Evolutionary conservation across 2,888 invertebrate species (phyloP).

Genomic region (Caenorhabditis sinica): DNA sequence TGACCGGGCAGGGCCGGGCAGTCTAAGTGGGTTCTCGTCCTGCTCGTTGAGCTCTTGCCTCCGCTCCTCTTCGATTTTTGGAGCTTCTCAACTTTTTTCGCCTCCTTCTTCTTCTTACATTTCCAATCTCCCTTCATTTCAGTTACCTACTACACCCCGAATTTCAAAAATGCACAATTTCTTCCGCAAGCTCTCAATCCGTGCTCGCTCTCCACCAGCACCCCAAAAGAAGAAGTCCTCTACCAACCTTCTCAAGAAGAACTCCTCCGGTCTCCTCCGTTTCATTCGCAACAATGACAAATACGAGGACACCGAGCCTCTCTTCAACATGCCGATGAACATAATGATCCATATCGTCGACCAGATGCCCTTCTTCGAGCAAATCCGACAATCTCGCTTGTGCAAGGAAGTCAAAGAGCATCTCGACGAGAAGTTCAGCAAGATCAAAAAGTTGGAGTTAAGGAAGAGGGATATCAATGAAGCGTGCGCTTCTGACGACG

Average conservation of each 20-base stretch:
- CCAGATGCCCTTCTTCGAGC: slow-evolving; percentile 65
- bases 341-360: slow-evolving; percentile 60
- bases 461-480: slow-evolving; percentile 68
- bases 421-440: slow-evolving; percentile 56
- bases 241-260: slow-evolving; percentile 33
- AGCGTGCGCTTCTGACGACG: slow-evolving; percentile 42
- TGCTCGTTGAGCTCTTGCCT: no score
- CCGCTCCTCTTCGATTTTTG: no score
- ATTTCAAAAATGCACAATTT: slow-evolving; percentile 52
- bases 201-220: slow-evolving; percentile 41
- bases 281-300: slow-evolving; percentile 42
- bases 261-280: slow-evolving; percentile 51
- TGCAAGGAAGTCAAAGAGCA: slow-evolving; percentile 58
- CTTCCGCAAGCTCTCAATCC: slow-evolving; percentile 62
- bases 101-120: neutral
- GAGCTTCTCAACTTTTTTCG: no score
- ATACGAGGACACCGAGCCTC: slow-evolving; percentile 12
- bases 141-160: neutral
- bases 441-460: slow-evolving; percentile 67
- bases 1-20: no score
- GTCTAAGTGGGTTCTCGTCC: no score
- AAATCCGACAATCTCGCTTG: slow-evolving; percentile 59
- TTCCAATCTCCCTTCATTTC: neutral
- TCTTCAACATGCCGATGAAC: slow-evolving; percentile 45
- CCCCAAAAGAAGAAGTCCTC: slow-evolving; percentile 42